A percentile compares a stretch with the other conserved stretches of the same genome.
These are phyloP conservation scores for Nasonia giraulti DNA, from an alignment of 1,140 invertebrate genomes.

Conservation along the genomic window DNA sequence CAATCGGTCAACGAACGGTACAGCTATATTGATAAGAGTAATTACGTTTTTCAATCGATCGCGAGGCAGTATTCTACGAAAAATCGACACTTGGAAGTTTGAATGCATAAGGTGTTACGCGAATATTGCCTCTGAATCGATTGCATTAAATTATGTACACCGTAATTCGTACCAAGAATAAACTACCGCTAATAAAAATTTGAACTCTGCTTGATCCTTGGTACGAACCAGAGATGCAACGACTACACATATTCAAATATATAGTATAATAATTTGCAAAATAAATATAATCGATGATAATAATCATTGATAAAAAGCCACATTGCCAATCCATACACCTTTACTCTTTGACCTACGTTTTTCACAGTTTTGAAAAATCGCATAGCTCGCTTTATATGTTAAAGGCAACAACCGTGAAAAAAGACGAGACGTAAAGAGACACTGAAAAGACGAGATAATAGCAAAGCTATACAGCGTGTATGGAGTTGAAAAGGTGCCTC, in stretches of 20 bases:
- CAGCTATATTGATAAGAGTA: background rate
- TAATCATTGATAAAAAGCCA: constrained; percentile 61
- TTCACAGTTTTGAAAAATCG: background rate
- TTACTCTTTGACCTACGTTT: constrained; percentile 34
- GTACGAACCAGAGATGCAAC: background rate
- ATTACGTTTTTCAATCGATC: background rate
- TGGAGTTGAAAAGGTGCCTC: constrained; percentile 31
- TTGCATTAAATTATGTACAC: background rate
- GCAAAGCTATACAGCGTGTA: constrained; percentile 10
- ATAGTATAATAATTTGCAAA: constrained; percentile 53
- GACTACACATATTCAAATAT: constrained; percentile 27
- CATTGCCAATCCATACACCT: constrained; percentile 57
- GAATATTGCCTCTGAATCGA: background rate
- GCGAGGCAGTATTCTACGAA: background rate
- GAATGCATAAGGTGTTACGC: no score
- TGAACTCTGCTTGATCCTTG: background rate
- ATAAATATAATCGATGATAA: constrained; percentile 69
- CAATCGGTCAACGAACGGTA: no score
- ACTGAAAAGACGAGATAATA: background rate
- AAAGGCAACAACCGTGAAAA: background rate
- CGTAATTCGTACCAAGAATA: background rate
- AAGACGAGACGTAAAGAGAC: background rate
- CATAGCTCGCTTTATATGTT: constrained; percentile 7
- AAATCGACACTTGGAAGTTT: background rate
- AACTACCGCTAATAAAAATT: background rate